A percentile compares a stretch with the other conserved stretches of the same genome.
These are phyloP conservation scores for Acrocephalus scirpaceus DNA, from an alignment of 2,797 vertebrate species.

Conservation along the genomic window DNA sequence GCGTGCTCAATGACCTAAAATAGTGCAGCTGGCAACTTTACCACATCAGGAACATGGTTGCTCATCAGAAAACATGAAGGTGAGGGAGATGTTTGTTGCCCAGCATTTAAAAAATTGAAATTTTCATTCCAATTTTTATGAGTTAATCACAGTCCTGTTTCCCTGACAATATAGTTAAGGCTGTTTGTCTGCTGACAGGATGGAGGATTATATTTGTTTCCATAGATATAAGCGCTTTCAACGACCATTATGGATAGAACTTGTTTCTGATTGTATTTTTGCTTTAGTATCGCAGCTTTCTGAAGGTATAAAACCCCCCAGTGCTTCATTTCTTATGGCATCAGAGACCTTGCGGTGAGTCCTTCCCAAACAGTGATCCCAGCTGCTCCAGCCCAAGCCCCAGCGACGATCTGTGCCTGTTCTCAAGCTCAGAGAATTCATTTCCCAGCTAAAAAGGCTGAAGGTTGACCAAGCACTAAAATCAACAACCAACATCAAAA, in stretches of 20 bases:
- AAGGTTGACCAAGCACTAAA: background rate
- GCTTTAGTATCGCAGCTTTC: background rate
- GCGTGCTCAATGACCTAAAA: background rate
- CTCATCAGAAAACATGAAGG: background rate
- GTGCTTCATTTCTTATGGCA: background rate
- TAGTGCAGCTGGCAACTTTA: background rate
- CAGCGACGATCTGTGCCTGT: too few species aligned
- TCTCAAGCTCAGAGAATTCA: background rate
- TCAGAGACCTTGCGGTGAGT: background rate
- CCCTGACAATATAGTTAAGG: background rate
- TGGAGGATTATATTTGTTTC: background rate
- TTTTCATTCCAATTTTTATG: background rate
- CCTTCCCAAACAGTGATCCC: background rate
- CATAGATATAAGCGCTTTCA: background rate
- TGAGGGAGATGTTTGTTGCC: background rate
- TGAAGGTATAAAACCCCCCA: background rate
- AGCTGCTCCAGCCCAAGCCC: background rate
- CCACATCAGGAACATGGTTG: background rate
- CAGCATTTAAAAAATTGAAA: background rate
- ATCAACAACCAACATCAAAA: background rate
- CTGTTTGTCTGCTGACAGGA: background rate
- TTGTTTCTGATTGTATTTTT: background rate
- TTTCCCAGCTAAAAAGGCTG: background rate
- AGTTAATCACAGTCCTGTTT: background rate
- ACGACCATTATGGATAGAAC: fast-evolving